phyloP scores from a whole-genome alignment of 2,888 invertebrate species.

The Trypoxylon attenuatum region DNA sequence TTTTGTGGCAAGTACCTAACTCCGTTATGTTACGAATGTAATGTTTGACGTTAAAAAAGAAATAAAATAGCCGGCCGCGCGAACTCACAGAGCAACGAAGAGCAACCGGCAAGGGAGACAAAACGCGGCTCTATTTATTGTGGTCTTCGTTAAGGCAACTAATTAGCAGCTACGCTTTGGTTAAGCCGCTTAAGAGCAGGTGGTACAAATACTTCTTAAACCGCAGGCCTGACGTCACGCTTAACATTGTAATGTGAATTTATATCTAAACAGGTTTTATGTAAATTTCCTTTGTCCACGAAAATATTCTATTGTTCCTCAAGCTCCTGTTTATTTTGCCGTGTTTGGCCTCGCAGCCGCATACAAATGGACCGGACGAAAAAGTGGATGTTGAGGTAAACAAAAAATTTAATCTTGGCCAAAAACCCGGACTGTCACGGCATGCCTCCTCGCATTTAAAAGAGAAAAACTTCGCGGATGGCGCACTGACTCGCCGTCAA shows the following conservation, averaged over 20 bases:
- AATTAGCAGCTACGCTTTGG: conserved; percentile 42
- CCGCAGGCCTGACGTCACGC: conserved; percentile 12
- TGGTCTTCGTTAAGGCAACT: conserved; percentile 33
- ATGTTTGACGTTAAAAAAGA: background rate
- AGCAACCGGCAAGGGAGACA: conserved; percentile 20
- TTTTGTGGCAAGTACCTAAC: conserved; percentile 8
- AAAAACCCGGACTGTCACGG: background rate
- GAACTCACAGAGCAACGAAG: background rate
- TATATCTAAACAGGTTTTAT: conserved; percentile 11
- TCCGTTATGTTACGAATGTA: background rate
- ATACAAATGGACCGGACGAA: background rate
- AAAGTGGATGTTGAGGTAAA: background rate
- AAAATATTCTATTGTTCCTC: background rate
- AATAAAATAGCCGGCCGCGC: background rate
- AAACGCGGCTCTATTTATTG: conserved; percentile 19
- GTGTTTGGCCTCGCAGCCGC: background rate
- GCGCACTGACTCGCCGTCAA: too few relatives aligned
- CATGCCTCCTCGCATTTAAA: too few relatives aligned
- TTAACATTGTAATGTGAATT: conserved; percentile 12
- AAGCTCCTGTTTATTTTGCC: background rate
- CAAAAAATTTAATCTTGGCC: background rate
- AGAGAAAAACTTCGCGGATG: too few relatives aligned
- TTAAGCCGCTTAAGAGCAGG: conserved; percentile 46
- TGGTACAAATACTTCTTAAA: conserved; percentile 40
- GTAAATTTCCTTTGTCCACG: conserved; percentile 1